These are phyloP conservation scores for Thunnus albacares DNA, from an alignment of 2,797 vertebrate species.

Conservation along the genomic window DNA sequence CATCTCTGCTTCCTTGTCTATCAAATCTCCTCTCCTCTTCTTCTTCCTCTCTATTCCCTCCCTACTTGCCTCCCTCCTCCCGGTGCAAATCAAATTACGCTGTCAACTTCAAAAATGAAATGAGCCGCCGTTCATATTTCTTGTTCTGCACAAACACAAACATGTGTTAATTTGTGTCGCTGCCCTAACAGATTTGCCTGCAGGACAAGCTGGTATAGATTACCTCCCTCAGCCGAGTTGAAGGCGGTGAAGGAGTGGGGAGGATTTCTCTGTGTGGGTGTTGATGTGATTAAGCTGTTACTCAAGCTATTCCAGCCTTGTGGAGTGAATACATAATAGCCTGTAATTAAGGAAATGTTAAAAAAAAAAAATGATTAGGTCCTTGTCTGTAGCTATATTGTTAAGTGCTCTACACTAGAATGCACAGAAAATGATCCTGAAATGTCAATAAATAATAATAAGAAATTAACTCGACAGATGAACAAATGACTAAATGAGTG, in stretches of 20 bases:
- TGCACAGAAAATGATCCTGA: neutral
- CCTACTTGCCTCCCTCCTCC: neutral
- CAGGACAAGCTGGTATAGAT: slow-evolving; percentile 69
- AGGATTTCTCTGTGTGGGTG: slow-evolving; percentile 52
- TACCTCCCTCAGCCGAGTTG: slow-evolving; percentile 59
- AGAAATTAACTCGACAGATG: neutral
- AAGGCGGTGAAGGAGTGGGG: slow-evolving; percentile 39
- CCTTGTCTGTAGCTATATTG: neutral
- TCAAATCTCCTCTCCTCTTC: slow-evolving; percentile 20
- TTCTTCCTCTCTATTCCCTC: neutral
- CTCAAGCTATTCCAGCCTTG: slow-evolving; percentile 45
- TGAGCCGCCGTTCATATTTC: slow-evolving; percentile 65
- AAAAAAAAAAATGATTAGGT: slow-evolving; percentile 14
- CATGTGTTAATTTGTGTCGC: slow-evolving; percentile 76
- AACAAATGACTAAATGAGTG: neutral
- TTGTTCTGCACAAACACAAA: slow-evolving; percentile 78
- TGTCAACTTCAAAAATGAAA: slow-evolving; percentile 74
- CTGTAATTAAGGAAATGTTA: slow-evolving; percentile 49
- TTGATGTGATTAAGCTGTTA: slow-evolving; percentile 72
- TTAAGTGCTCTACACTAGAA: neutral
- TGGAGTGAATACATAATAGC: slow-evolving; percentile 54
- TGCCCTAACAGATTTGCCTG: slow-evolving; percentile 70
- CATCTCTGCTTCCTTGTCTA: slow-evolving; percentile 17
- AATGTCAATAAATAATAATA: slow-evolving; percentile 1
- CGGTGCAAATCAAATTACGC: slow-evolving; percentile 70